Base-by-base conservation (phyloP, 2,888 invertebrate species). In the Scaptomyza reducta region DNA sequence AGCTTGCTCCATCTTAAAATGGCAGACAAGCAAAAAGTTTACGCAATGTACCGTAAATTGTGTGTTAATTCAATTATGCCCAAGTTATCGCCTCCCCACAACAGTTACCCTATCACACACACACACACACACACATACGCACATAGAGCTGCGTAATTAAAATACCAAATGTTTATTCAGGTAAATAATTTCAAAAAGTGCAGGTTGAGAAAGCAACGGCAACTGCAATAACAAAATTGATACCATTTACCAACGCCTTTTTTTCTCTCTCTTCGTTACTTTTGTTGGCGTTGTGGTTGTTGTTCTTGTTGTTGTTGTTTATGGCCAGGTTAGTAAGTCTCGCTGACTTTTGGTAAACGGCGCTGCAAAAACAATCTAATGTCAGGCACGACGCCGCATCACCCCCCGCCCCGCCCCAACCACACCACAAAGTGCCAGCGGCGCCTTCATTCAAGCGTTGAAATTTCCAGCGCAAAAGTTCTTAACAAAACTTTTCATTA, bases 81-180 rank as follows among this genome's bases (percentile, higher is more conserved):
- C 70, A 74, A 70, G 68, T 76, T 76, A 74, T 74, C 71, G 72
- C 74, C 74, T 75, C 63, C 61, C 68, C 63, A 58, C 55, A 70
- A 70, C 57, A 50, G 9, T 49, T 9, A 35, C 58, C 42, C 16
- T 41, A 47, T 33, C 25, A 42, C 50, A 41, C 67, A 41, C 55
- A 31, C 58, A 38, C 59, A 41, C 42, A 49, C 44, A 31, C 53
- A 38, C 22, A 35, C 29, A 60, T 40, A 45, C 47, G 25, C 50
- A 4, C 16, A 25, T 25, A 50, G 47, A 74, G 73, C 66, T 76
- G 66, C 64, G 80, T 86, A 89, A 89, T 89, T 89, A 89, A 89
- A 89, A 88, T 88, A 84, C 85, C 88, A 77, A 89, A 89, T 89
- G 88, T 88, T 89, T 89, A 80, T 79, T 83, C 88, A 89, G 84